Conservation (phyloP, 2,888 invertebrate species). For the Apamea crenata region DNA sequence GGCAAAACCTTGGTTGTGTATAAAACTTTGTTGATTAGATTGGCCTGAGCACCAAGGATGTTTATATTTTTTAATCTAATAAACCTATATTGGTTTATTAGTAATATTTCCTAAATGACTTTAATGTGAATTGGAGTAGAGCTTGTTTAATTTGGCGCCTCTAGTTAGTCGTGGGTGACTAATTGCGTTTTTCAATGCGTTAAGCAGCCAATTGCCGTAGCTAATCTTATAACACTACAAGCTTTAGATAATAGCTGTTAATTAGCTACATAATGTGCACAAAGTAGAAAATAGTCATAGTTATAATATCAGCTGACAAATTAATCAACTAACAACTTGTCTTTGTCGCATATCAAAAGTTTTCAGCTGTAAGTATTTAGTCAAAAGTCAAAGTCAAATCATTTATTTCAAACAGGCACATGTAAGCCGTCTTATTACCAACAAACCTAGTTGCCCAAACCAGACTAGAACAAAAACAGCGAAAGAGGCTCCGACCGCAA, state of each 20-base stretch:
- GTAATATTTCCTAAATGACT: background rate
- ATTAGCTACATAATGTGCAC: background rate
- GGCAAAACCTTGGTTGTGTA: constrained; percentile 13
- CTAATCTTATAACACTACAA: constrained; percentile 18
- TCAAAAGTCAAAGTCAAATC: background rate
- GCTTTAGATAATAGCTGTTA: background rate
- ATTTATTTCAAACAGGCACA: too few species aligned
- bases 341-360: background rate
- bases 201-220: constrained; percentile 27
- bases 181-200: constrained; percentile 38
- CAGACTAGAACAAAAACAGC: constrained; percentile 23
- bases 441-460: constrained; percentile 20
- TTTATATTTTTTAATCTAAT: background rate
- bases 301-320: background rate
- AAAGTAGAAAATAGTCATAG: background rate
- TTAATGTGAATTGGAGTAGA: constrained; percentile 21
- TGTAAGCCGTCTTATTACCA: too few species aligned
- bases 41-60: constrained; percentile 3
- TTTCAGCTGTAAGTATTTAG: background rate
- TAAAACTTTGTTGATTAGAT: constrained; percentile 22
- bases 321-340: background rate
- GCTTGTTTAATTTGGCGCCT: constrained; percentile 20
- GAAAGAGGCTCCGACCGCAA: constrained; percentile 31
- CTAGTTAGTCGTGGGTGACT: constrained; percentile 33
- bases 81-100: background rate